Percentiles rank a stretch among this genome's conserved stretches.
Evolutionary conservation across 2,888 invertebrate species (phyloP).

Genomic region (Willowsia nigromaculata): DNA sequence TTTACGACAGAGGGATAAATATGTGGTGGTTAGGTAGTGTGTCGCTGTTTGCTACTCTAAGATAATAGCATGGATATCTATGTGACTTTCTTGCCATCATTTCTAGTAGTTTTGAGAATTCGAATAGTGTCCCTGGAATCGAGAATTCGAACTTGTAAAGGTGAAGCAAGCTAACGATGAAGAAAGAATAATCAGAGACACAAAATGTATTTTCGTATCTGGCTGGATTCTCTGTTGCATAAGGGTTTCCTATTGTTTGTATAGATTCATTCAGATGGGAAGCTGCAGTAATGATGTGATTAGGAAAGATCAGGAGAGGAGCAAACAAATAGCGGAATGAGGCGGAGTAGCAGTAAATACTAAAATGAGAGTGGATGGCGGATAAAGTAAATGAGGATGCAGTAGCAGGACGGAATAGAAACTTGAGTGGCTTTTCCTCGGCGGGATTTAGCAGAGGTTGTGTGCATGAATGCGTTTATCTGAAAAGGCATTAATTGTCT

Average conservation of each 20-base stretch:
- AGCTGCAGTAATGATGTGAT: constrained; percentile 32
- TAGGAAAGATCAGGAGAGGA: constrained; percentile 8
- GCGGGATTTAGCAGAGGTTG: background rate
- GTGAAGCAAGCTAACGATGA: background rate
- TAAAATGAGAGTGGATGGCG: background rate
- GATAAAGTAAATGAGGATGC: background rate
- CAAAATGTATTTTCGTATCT: too few relatives aligned
- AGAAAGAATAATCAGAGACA: background rate
- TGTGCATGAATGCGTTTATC: constrained; percentile 22
- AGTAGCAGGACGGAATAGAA: background rate
- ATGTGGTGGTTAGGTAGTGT: background rate
- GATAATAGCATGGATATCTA: background rate
- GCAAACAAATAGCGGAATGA: background rate
- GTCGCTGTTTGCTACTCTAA: background rate
- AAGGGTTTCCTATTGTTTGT: too few relatives aligned
- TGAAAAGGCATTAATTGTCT: constrained; percentile 29
- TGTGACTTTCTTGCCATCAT: background rate
- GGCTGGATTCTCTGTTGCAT: too few relatives aligned
- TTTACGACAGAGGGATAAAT: background rate
- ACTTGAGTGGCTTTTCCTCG: background rate
- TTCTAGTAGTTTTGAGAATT: background rate
- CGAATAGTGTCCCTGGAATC: background rate
- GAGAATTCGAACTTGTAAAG: background rate
- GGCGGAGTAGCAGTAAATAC: background rate
- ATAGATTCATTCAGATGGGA: background rate